Evolutionary conservation across 2,888 invertebrate genomes (phyloP), one percentile per base, ranked within the genome.

Genomic region (Ligdia adustata): DNA sequence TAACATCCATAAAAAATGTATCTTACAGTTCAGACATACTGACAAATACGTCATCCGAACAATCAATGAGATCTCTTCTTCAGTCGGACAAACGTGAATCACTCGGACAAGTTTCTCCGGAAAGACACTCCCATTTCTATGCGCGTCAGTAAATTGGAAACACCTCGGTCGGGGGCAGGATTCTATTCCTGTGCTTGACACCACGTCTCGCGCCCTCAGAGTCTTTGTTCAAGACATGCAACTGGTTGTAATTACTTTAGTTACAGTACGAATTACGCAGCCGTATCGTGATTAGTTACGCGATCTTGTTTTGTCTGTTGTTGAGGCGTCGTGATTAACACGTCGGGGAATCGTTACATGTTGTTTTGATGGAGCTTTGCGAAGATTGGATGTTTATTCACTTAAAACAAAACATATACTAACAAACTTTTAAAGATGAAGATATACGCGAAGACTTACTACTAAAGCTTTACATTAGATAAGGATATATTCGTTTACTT

Each of bases 151-250:
- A 82, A 84, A 87, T 85, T 86, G 81, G 80, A 79, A 83, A 82
- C 86, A 83, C 82, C 81, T 82, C 76, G 71, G 72, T 69, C 70
- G 75, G 79, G 72, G 76, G 72, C 66, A 60, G 48, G 61, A 62
- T 75, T 81, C 86, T 87, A 87, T 87, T 87, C 79, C 83, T 88
- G 89, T 72, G 67, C 58, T 64, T 88, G 89, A 87, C 88, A 80
- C 74, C 67, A 68, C 70, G 15, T 26, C 37, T 37, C 27, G 26
- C 67, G 50, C 51, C 52, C 46, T 39, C 39, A 45, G 68, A 61
- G 72, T 74, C 79, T 79, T 83, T 82, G 84, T 82, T 77, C 69
- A 71, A 76, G 76, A 79, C 82, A 76, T 75, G 62, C 72, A 67
- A 66, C 22, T 7, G 7, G 22, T 22, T 27, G 27, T 81, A 77